Evolutionary conservation across 2,797 vertebrate species (phyloP), one percentile per base, ranked within the genome.

Genomic region (Rhynchotus rufescens): DNA sequence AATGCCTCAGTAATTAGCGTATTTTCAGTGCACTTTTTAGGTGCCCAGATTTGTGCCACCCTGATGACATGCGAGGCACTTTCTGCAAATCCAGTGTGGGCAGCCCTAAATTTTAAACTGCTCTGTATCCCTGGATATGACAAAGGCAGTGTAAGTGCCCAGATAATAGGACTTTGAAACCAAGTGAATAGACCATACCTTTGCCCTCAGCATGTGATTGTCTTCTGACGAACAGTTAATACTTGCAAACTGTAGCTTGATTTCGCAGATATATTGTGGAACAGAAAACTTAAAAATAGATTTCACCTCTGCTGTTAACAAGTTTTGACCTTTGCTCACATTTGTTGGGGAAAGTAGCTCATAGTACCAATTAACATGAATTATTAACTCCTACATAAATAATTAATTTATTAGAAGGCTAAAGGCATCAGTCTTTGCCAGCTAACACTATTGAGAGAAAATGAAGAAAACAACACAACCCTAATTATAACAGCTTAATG

Each of bases 311-410:
- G 93, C 95, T 97, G 97, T 97, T 97, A 97, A 97, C 96, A 97
- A 97, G 96, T 96, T 97, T 91, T 97, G 97, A 98, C 97, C 97
- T 98, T 97, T 98, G 97, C 81, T 97, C 96, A 87, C 95, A 88
- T 97, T 97, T 97, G 97, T 98, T 98, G 97, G 97, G 96, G 97
- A 97, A 97, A 98, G 98, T 98, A 98, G 98, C 98, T 98, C 98
- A 98, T 97, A 98, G 98, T 98, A 98, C 98, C 98, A 98, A 98
- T 99, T 98, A 98, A 97, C 98, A 98, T 99, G 97, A 99, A 99
- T 99, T 98, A 99, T 99, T 99, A 98, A 99, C 96, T 95, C 78
- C 61, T 2, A 69, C 75, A 98, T 99, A 98, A 98, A 98, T 98
- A 98, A 98, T 98, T 98, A 97, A 98, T 99, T 98, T 98, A 98